Evolutionary conservation across 2,113 vertebrate species (phyloP).

Genomic region (Excalfactoria chinensis): DNA sequence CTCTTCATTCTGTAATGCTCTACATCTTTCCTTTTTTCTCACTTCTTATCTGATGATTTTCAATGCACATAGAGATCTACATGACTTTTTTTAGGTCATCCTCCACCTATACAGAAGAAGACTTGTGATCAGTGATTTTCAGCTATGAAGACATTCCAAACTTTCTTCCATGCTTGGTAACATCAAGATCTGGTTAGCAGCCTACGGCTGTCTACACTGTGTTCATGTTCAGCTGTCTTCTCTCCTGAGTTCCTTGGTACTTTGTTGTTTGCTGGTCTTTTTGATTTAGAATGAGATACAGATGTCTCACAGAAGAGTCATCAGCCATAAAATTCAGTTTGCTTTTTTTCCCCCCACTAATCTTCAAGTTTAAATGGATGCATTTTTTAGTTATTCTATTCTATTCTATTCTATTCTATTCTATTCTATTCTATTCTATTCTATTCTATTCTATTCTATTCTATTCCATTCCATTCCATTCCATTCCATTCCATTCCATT

Average conservation of each 20-base stretch:
- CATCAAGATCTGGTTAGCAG: background rate
- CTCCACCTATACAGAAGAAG: background rate
- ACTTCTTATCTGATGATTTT: background rate
- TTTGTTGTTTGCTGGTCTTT: background rate
- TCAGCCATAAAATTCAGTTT: background rate
- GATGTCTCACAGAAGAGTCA: background rate
- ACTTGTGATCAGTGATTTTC: background rate
- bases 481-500: too few species aligned
- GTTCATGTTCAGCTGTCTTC: background rate
- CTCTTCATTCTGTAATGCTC: background rate
- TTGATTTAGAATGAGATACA: background rate
- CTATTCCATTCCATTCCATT: too few species aligned
- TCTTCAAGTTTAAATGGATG: background rate
- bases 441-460: too few species aligned
- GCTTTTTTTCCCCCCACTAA: too few species aligned
- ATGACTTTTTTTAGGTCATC: background rate
- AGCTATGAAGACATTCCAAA: background rate
- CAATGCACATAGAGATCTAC: background rate
- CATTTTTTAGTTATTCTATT: background rate
- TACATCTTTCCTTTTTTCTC: background rate
- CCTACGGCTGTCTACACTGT: background rate
- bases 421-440: background rate
- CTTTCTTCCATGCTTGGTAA: background rate
- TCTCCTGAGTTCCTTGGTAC: background rate
- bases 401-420: background rate